These are phyloP conservation scores for Ceyx erithaca DNA, from an alignment of 2,797 vertebrate species.

Conservation along the genomic window DNA sequence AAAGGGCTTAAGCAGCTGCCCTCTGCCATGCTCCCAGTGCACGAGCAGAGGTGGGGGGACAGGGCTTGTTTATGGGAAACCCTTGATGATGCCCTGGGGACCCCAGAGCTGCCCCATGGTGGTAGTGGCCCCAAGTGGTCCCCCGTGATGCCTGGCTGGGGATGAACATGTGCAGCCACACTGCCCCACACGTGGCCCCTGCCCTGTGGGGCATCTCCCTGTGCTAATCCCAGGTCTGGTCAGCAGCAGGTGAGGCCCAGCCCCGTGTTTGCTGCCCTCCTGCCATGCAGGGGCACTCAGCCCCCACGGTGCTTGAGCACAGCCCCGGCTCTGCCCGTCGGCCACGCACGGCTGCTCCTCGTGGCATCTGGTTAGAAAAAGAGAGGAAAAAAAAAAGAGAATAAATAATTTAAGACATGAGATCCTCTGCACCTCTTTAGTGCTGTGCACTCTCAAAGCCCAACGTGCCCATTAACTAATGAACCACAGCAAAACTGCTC, in stretches of 20 bases:
- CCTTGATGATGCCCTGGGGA: rapidly evolving
- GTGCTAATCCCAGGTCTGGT: neutral
- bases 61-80: neutral
- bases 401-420: conserved; percentile 48
- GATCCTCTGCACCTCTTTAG: conserved; percentile 36
- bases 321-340: rapidly evolving
- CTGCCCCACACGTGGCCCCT: rapidly evolving
- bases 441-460: conserved; percentile 7
- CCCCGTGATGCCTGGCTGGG: neutral
- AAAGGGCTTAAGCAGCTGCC: neutral
- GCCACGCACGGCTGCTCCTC: neutral
- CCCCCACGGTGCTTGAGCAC: rapidly evolving
- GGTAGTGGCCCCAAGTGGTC: neutral
- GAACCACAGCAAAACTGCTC: neutral
- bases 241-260: neutral
- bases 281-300: neutral
- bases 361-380: neutral
- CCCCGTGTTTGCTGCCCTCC: neutral
- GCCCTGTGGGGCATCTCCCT: neutral
- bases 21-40: rapidly evolving
- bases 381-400: neutral
- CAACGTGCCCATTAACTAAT: neutral
- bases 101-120: neutral
- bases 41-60: neutral
- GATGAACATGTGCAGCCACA: rapidly evolving